These are phyloP conservation scores for Deilephila porcellus DNA, from an alignment of 2,888 invertebrate species.

Conservation along the genomic window DNA sequence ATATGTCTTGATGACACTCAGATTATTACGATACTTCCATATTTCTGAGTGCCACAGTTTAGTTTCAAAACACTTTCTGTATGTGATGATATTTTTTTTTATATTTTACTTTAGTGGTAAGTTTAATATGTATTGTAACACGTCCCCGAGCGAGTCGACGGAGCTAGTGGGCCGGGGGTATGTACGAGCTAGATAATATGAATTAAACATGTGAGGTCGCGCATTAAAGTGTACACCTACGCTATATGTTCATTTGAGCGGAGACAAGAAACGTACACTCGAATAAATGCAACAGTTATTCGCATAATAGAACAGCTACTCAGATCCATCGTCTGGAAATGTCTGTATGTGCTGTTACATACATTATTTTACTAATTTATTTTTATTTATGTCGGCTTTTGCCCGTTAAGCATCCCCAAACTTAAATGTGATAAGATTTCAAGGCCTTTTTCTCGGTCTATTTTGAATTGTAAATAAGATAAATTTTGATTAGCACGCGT, in stretches of 20 bases:
- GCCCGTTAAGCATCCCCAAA: slow-evolving; percentile 72
- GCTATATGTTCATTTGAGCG: slow-evolving; percentile 81
- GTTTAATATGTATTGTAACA: slow-evolving; percentile 46
- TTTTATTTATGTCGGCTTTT: slow-evolving; percentile 77
- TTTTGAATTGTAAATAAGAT: slow-evolving; percentile 81
- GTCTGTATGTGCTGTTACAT: slow-evolving; percentile 64
- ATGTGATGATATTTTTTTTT: slow-evolving; percentile 71
- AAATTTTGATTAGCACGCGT: slow-evolving; percentile 66
- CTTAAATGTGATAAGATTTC: slow-evolving; percentile 77
- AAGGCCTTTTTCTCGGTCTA: slow-evolving; percentile 73
- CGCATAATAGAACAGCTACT: slow-evolving; percentile 72
- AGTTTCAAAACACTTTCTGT: slow-evolving; percentile 68
- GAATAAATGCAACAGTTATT: slow-evolving; percentile 75
- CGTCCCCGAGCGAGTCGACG: slow-evolving; percentile 30
- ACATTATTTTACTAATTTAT: slow-evolving; percentile 59
- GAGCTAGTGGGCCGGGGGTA: slow-evolving; percentile 57
- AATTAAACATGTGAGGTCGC: slow-evolving; percentile 62
- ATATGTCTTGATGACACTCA: slow-evolving; percentile 77
- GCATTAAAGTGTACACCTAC: slow-evolving; percentile 73
- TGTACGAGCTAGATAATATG: slow-evolving; percentile 30
- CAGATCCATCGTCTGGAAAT: slow-evolving; percentile 68
- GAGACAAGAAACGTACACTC: slow-evolving; percentile 69
- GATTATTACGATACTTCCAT: slow-evolving; percentile 62
- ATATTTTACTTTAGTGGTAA: slow-evolving; percentile 57
- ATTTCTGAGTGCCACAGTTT: slow-evolving; percentile 77